Conservation (phyloP, 2,113 vertebrate species). For the Amazona guildingii region DNA sequence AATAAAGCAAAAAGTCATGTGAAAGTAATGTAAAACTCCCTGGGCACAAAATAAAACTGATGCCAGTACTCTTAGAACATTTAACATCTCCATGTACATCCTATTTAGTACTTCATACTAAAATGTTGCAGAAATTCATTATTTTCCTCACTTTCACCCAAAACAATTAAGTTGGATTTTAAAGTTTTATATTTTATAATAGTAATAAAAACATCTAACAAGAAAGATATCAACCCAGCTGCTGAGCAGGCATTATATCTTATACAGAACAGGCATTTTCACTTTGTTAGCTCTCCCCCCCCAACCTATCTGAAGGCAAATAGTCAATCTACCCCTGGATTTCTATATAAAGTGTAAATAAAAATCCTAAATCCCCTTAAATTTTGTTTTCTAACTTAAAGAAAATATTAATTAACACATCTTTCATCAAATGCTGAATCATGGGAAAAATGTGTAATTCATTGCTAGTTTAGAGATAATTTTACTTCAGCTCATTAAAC, state of each 20-base stretch:
- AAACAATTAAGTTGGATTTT: background rate
- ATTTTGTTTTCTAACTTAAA: background rate
- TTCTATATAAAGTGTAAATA: background rate
- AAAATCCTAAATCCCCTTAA: background rate
- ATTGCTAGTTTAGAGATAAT: background rate
- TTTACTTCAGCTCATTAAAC: slow-evolving; percentile 34
- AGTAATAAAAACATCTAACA: background rate
- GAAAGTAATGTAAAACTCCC: background rate
- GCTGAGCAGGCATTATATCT: background rate
- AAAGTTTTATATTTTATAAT: background rate
- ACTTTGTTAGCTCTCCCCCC: background rate
- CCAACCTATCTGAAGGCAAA: background rate
- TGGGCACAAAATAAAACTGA: background rate
- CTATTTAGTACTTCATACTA: background rate
- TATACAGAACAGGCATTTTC: background rate
- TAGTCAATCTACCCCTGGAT: background rate
- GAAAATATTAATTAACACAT: background rate
- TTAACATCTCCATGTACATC: background rate
- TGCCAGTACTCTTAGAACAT: background rate
- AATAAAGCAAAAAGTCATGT: background rate
- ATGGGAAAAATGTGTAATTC: background rate
- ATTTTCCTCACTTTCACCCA: background rate
- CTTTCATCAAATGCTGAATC: background rate
- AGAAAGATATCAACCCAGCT: background rate
- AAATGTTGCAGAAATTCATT: background rate